Base-by-base conservation (phyloP, 1,140 invertebrate genomes). In the Thaumetopoea pityocampa region DNA sequence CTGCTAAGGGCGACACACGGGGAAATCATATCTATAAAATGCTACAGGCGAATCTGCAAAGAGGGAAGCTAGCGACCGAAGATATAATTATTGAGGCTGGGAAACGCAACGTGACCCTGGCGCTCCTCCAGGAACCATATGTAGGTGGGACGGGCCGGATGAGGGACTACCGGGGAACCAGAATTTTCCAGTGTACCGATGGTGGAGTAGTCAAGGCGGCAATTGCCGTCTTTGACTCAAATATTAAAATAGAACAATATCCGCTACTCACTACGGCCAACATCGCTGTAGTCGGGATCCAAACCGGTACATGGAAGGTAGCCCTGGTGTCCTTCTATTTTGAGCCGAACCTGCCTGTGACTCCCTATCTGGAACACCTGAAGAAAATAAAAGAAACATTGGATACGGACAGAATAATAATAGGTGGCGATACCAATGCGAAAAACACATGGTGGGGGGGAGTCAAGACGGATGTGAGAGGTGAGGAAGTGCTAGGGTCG, bases 21-120 rank as follows among this genome's bases (percentile, higher is more conserved):
- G 8, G 3, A 26, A 4, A 26, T 9, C 5, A 8, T 7, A 26
- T 7, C 4, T 20, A 27, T 23, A 4, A 3, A 4, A n/a, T 27
- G 4, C 5, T 24, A 5, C 46, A 50, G 18, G 23, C 29, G 2
- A 51, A 44, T 24, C 26, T 51, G 8, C n/a, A n/a, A n/a, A n/a
- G n/a, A n/a, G n/a, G n/a, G n/a, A n/a, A n/a, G n/a, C n/a, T n/a
- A n/a, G n/a, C n/a, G n/a, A n/a, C n/a, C n/a, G n/a, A n/a, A n/a
- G n/a, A n/a, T n/a, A n/a, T n/a, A n/a, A n/a, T n/a, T n/a, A n/a
- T n/a, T n/a, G n/a, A n/a, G n/a, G n/a, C n/a, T n/a, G n/a, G n/a
- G n/a, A n/a, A n/a, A n/a, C n/a, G n/a, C n/a, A n/a, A n/a, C n/a
- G n/a, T n/a, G n/a, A n/a, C n/a, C n/a, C n/a, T n/a, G n/a, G n/a